Percentiles rank a stretch among this genome's conserved stretches.
Conservation (phyloP, 2,888 invertebrate genomes). For the Apocheima hispidaria region DNA sequence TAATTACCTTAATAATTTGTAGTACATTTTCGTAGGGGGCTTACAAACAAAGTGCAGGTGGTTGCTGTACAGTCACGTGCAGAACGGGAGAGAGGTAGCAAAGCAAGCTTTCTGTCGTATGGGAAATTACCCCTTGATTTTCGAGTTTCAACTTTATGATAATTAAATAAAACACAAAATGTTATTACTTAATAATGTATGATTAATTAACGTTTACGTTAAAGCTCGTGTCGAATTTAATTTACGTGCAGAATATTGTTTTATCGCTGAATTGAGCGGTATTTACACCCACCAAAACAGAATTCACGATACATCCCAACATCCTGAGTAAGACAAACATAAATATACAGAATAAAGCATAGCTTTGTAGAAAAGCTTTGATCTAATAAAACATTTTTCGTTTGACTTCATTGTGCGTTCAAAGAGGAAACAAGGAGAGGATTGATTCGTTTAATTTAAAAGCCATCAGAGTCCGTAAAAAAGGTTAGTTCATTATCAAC, state of each 20-base stretch:
- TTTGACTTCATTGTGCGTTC: conserved; percentile 34
- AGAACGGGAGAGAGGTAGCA: conserved; percentile 33
- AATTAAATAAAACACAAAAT: conserved; percentile 7
- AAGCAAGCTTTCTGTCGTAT: conserved; percentile 14
- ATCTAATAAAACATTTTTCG: conserved; percentile 23
- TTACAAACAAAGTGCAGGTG: conserved; percentile 58
- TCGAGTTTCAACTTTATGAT: conserved; percentile 15
- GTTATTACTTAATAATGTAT: conserved; percentile 5
- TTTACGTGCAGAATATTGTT: not conserved
- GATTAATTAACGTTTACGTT: conserved; percentile 10
- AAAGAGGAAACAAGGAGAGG: conserved; percentile 29
- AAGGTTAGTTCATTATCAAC: conserved; percentile 79
- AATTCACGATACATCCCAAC: not conserved
- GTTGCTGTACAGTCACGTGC: conserved; percentile 62
- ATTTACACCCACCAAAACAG: not conserved
- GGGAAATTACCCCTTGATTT: conserved; percentile 12
- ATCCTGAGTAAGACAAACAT: not conserved
- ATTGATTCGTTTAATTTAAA: conserved; percentile 54
- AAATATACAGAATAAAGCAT: not conserved
- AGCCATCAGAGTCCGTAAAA: conserved; percentile 66
- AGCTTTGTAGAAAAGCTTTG: conserved; percentile 20
- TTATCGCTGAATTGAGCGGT: not conserved
- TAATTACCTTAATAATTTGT: conserved; percentile 46
- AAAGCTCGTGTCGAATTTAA: conserved; percentile 8
- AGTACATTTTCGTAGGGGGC: conserved; percentile 44